These are phyloP conservation scores for Tetheella fluctuosa DNA, from an alignment of 2,888 invertebrate species.

Conservation along the genomic window DNA sequence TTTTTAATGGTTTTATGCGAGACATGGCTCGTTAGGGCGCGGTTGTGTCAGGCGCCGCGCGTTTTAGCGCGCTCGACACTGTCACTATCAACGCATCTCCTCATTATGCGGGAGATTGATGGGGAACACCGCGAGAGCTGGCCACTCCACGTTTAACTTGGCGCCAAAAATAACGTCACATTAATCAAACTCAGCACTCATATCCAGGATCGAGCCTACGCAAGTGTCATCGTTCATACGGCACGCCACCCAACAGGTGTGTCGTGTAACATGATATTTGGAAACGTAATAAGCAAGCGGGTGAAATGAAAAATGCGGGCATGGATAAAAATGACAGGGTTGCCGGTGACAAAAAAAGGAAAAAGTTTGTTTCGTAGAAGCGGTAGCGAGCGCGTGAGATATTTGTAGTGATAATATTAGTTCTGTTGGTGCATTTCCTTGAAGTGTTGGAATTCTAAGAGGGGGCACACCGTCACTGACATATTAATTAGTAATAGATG, in stretches of 20 bases:
- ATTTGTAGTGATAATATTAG: conserved; percentile 80
- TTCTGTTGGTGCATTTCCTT: conserved; percentile 62
- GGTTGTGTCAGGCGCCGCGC: conserved; percentile 42
- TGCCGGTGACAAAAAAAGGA: conserved; percentile 53
- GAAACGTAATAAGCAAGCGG: conserved; percentile 47
- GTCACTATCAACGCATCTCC: conserved; percentile 62
- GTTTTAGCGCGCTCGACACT: conserved; percentile 31
- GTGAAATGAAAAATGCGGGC: conserved; percentile 55
- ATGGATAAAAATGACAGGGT: conserved; percentile 60
- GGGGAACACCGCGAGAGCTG: conserved; percentile 45
- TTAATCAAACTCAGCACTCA: conserved; percentile 12
- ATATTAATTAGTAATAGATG: conserved; percentile 68
- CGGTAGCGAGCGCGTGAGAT: conserved; percentile 67
- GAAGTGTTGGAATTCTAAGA: conserved; percentile 58
- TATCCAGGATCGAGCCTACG: conserved; percentile 7
- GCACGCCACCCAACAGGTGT: conserved; percentile 54
- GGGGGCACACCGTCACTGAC: conserved; percentile 49
- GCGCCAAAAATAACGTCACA: conserved; percentile 48
- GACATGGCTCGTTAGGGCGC: conserved; percentile 61
- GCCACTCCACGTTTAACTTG: conserved; percentile 24
- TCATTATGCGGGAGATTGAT: conserved; percentile 62
- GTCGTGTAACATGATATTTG: conserved; percentile 55
- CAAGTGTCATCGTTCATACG: neutral
- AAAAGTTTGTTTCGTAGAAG: conserved; percentile 61
- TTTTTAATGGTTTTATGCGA: conserved; percentile 37